Evolutionary conservation across 1,140 invertebrate species (phyloP).

Genomic region (Cherax quadricarinatus): DNA sequence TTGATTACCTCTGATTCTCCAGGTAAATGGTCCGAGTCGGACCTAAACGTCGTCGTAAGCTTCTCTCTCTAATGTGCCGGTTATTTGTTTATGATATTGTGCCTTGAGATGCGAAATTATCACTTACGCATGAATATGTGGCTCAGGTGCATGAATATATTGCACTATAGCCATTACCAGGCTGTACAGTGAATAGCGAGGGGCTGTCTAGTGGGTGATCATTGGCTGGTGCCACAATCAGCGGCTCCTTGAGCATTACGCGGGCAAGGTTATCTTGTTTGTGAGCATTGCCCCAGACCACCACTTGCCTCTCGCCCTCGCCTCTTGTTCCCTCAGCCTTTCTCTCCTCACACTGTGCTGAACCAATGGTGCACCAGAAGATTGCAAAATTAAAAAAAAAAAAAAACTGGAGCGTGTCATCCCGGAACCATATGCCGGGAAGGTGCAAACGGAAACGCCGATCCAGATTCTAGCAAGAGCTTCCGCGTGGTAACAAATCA

Average conservation of each 20-base stretch:
- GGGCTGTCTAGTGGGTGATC: neutral
- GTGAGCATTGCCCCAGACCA: slow-evolving; percentile 24
- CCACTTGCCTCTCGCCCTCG: neutral
- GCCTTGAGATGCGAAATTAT: no score
- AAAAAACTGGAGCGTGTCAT: neutral
- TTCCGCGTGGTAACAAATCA: slow-evolving; percentile 45
- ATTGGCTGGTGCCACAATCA: neutral
- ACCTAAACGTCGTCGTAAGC: no score
- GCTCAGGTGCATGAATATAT: no score
- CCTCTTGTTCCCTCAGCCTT: neutral
- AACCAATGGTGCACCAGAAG: neutral
- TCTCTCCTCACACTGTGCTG: neutral
- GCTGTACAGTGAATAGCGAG: no score
- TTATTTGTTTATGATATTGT: no score
- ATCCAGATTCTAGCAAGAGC: slow-evolving; percentile 28
- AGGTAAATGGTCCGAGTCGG: no score
- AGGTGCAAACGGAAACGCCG: neutral
- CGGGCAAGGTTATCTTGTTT: slow-evolving; percentile 53
- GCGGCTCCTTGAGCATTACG: slow-evolving; percentile 19
- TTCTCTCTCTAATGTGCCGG: no score
- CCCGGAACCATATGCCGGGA: neutral
- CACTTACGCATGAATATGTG: no score
- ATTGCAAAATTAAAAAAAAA: neutral
- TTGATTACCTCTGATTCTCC: no score
- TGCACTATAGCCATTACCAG: no score